Percentiles rank a stretch among this genome's conserved stretches.
These are phyloP conservation scores for Tetragonisca angustula DNA, from an alignment of 2,888 invertebrate genomes.

Conservation along the genomic window DNA sequence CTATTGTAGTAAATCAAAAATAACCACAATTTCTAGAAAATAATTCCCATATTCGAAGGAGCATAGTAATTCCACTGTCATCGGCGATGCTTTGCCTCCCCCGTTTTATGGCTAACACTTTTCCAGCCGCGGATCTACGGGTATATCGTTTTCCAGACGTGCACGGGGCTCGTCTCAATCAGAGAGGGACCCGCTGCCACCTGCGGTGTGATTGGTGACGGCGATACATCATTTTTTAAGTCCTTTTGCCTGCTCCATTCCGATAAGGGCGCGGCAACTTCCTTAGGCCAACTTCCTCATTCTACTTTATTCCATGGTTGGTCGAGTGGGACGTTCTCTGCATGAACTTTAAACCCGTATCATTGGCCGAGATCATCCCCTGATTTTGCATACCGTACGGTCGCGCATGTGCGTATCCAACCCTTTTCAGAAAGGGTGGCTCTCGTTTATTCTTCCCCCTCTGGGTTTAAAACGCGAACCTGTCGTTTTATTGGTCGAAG, in stretches of 20 bases:
- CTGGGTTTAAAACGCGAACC: constrained; percentile 27
- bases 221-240: constrained; percentile 82
- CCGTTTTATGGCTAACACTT: constrained; percentile 69
- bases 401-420: constrained; percentile 73
- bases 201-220: constrained; percentile 81
- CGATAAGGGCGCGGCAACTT: constrained; percentile 74
- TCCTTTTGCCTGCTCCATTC: constrained; percentile 73
- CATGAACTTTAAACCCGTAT: constrained; percentile 73
- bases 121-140: constrained; percentile 62
- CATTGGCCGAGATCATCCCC: constrained; percentile 69
- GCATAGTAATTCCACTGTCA: constrained; percentile 27
- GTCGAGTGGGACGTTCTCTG: constrained; percentile 58
- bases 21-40: not conserved
- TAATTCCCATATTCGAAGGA: not conserved
- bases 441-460: constrained; percentile 1
- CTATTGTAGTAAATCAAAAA: not conserved
- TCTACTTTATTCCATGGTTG: constrained; percentile 49
- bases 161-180: constrained; percentile 76
- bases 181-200: constrained; percentile 74
- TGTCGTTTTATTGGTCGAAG: constrained; percentile 30
- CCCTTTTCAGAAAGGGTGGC: constrained; percentile 63
- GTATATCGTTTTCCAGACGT: constrained; percentile 69
- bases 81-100: constrained; percentile 47
- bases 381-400: constrained; percentile 75
- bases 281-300: constrained; percentile 4